Evolutionary conservation across 2,113 vertebrate genomes (phyloP).

Genomic region (Gnathonemus longibarbis): DNA sequence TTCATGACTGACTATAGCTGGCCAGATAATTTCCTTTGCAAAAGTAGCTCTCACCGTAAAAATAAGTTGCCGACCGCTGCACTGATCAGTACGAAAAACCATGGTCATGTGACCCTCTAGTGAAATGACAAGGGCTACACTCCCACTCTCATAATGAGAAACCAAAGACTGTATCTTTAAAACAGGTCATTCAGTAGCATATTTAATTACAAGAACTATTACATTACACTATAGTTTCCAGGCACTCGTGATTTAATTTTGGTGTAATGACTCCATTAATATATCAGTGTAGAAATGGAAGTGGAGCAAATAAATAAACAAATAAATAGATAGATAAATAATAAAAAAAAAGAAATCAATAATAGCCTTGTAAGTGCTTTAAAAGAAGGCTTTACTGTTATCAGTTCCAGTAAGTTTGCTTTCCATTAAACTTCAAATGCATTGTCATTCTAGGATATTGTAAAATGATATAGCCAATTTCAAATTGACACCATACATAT

Average conservation of each 20-base stretch:
- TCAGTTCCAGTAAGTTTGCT: background rate
- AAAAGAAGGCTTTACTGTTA: conserved; percentile 9
- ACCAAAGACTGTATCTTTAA: background rate
- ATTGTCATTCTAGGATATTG: background rate
- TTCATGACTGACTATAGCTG: background rate
- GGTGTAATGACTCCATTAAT: conserved; percentile 15
- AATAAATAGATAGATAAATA: background rate
- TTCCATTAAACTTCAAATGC: background rate
- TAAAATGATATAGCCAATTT: background rate
- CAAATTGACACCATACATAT: background rate
- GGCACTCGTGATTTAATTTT: conserved; percentile 6
- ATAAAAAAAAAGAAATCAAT: background rate
- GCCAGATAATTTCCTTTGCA: background rate
- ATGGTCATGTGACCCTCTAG: background rate
- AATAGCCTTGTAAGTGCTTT: conserved; percentile 6
- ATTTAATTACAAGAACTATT: conserved; percentile 8
- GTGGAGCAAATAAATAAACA: background rate
- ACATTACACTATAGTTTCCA: background rate
- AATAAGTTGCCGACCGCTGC: background rate
- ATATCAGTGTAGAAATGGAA: background rate
- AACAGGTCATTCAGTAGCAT: background rate
- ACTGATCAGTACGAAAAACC: background rate
- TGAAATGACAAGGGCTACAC: background rate
- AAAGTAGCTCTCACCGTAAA: background rate
- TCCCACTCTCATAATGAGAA: background rate